Percentiles rank a stretch among this genome's conserved stretches.
phyloP scores from a whole-genome alignment of 2,797 vertebrate genomes.

The Pangasius mekongensis region DNA sequence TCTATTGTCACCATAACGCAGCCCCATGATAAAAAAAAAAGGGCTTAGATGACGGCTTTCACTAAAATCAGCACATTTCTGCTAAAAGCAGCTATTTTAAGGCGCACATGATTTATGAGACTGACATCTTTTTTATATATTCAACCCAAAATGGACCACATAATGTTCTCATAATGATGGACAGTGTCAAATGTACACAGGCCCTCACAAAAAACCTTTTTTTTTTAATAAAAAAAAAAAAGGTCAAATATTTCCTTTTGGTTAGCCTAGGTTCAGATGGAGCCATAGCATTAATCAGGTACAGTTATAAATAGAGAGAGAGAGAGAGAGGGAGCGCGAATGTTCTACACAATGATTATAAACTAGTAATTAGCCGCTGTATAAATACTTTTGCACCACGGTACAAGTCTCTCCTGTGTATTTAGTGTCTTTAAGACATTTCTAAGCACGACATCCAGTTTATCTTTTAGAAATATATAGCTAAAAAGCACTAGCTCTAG shows the following conservation, averaged over 20 bases:
- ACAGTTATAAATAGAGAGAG: background rate
- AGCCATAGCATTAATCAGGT: background rate
- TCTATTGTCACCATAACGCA: background rate
- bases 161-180: background rate
- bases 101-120: background rate
- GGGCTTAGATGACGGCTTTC: background rate
- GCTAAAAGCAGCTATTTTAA: constrained; percentile 24
- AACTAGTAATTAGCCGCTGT: background rate
- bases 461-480: background rate
- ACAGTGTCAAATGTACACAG: constrained; percentile 4
- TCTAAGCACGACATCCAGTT: background rate
- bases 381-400: background rate
- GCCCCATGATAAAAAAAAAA: background rate
- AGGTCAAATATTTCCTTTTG: background rate
- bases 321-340: background rate
- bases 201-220: background rate
- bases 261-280: background rate
- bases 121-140: background rate
- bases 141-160: background rate
- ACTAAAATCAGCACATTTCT: background rate
- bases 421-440: background rate
- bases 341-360: background rate
- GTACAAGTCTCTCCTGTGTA: background rate
- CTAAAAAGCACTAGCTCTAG: background rate
- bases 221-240: background rate